Conservation (phyloP, 2,888 invertebrate genomes). For the Hydropsyche betteni region DNA sequence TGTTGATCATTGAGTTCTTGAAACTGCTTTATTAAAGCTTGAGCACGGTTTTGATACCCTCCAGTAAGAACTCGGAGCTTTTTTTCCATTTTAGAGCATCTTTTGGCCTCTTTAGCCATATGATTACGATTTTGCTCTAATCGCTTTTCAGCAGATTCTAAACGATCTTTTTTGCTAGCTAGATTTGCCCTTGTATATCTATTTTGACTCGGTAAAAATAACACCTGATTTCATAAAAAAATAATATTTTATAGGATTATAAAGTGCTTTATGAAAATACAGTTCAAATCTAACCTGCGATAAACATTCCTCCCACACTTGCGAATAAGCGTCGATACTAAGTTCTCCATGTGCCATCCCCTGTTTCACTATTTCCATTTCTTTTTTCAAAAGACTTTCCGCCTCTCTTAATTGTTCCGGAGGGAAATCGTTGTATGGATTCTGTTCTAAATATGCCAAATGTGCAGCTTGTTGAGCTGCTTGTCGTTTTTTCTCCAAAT, state of each 20-base stretch:
- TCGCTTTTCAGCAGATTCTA: constrained; percentile 92
- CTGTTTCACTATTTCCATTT: constrained; percentile 89
- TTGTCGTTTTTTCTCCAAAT: constrained; percentile 61
- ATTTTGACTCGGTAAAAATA: constrained; percentile 91
- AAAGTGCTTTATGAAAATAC: background rate
- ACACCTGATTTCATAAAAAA: constrained; percentile 64
- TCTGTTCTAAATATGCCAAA: constrained; percentile 83
- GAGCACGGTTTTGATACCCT: constrained; percentile 70
- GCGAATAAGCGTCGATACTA: constrained; percentile 88
- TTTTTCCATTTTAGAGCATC: constrained; percentile 97
- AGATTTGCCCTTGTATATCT: constrained; percentile 93
- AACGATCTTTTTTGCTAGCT: constrained; percentile 94
- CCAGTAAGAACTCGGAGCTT: constrained; percentile 94
- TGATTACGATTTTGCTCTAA: constrained; percentile 93
- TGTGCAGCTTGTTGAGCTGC: constrained; percentile 73
- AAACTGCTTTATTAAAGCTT: constrained; percentile 86
- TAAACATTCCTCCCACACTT: constrained; percentile 97
- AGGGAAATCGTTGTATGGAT: constrained; percentile 81
- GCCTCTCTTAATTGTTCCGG: constrained; percentile 75
- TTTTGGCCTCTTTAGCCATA: constrained; percentile 97
- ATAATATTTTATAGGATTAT: too few species aligned
- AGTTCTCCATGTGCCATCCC: constrained; percentile 97
- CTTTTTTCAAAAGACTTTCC: constrained; percentile 73
- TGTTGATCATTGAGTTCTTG: constrained; percentile 88
- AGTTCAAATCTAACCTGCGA: constrained; percentile 73